These are phyloP conservation scores for Drosophila bifasciata DNA, from an alignment of 1,140 invertebrate genomes.

Conservation along the genomic window DNA sequence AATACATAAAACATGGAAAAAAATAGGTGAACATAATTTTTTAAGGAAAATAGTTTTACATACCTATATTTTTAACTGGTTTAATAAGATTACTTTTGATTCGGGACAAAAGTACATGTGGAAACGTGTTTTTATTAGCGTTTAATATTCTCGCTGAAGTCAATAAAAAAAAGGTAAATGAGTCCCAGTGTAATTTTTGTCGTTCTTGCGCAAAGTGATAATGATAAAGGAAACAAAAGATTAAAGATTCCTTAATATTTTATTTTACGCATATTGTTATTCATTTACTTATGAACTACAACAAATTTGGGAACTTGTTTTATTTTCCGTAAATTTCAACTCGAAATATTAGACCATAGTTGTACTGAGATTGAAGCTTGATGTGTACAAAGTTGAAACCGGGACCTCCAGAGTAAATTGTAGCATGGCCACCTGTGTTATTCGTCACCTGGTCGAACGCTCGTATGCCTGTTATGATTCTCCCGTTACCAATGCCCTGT, in stretches of 20 bases:
- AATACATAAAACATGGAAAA: too few relatives aligned
- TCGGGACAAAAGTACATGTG: too few relatives aligned
- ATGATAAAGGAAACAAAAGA: too few relatives aligned
- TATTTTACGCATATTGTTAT: neutral
- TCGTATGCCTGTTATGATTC: slow-evolving; percentile 84
- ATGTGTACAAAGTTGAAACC: slow-evolving; percentile 84
- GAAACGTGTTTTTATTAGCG: too few relatives aligned
- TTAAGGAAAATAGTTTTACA: too few relatives aligned
- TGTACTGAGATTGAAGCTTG: slow-evolving; percentile 85
- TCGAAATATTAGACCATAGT: slow-evolving; percentile 85
- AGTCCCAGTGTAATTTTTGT: too few relatives aligned
- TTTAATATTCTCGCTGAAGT: too few relatives aligned
- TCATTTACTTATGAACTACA: neutral
- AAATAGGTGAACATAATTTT: too few relatives aligned
- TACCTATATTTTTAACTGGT: too few relatives aligned
- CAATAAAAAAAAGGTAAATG: too few relatives aligned
- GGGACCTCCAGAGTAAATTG: slow-evolving; percentile 84
- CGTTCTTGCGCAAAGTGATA: too few relatives aligned
- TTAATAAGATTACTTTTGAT: too few relatives aligned
- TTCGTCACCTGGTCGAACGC: slow-evolving; percentile 85
- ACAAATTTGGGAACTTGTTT: slow-evolving; percentile 5
- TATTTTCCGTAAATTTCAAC: slow-evolving; percentile 84
- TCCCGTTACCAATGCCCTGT: slow-evolving; percentile 74
- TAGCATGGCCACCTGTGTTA: slow-evolving; percentile 85
- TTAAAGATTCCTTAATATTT: neutral